Evolutionary conservation across 2,888 invertebrate genomes (phyloP), one percentile per base, ranked within the genome.

Genomic region (Lithosia quadra): DNA sequence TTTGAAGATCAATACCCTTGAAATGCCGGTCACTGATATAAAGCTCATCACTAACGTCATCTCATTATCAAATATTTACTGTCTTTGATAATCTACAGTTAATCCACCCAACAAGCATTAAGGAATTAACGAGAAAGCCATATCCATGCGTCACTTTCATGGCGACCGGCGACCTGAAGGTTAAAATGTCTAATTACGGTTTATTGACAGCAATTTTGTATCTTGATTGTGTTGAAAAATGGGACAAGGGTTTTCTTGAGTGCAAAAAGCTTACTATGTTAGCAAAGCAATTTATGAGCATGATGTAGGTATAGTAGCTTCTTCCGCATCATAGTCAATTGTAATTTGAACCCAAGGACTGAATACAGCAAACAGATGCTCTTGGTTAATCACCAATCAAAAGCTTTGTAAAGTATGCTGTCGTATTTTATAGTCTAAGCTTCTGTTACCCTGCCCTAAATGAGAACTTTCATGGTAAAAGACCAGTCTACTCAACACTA

Each of bases 121-220:
- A 79, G 66, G 84, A 71, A 83, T 88, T 87, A 88, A 67, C 83
- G 70, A 74, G 85, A 88, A 88, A 88, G 86, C 86, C 85, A n/a
- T 63, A 73, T 68, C 68, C 74, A 76, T 76, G 82, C 86, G 86
- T 80, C 80, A 82, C 72, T 69, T 71, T 74, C 67, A 68, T 72
- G 76, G 72, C 70, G 67, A 73, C 78, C 68, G 76, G 72, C 68
- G 67, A 73, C 78, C 69, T 73, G 84, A 85, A 87, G 87, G 85
- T 82, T 72, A 69, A 57, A 69, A 72, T 76, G 78, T 76, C 69
- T 81, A 73, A 80, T 81, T 81, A 81, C 82, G 80, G 80, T 85
- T 85, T 87, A 84, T 84, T 80, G 80, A 60, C 71, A 75, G 77
- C 75, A 73, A 76, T 82, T 67, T 60, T 68, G 71, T 24, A 65